Evolutionary conservation across 2,888 invertebrate genomes (phyloP).

Genomic region (Mimachlamys varia): DNA sequence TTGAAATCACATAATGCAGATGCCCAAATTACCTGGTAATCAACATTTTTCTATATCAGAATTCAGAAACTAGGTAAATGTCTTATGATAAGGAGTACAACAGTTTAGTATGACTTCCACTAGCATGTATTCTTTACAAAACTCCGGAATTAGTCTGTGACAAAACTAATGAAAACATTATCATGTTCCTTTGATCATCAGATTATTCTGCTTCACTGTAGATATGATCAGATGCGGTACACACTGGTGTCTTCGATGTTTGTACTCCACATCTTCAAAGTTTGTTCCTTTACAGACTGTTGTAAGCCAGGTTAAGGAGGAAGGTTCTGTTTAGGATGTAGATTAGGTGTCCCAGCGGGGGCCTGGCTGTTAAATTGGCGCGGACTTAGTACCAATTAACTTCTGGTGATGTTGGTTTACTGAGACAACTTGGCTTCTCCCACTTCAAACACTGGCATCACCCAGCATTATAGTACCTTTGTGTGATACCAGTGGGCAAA

Average conservation of each 20-base stretch:
- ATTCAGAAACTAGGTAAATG: too few relatives aligned
- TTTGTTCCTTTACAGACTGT: background rate
- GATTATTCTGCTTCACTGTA: background rate
- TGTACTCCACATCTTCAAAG: background rate
- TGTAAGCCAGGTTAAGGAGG: background rate
- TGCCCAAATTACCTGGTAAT: too few relatives aligned
- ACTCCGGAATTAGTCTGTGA: too few relatives aligned
- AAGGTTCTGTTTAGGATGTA: background rate
- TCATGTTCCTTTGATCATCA: background rate
- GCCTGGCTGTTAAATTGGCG: background rate
- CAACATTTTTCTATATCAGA: too few relatives aligned
- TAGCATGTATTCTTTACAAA: background rate
- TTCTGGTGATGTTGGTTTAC: background rate
- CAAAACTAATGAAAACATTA: too few relatives aligned
- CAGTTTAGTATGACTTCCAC: too few relatives aligned
- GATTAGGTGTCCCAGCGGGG: background rate
- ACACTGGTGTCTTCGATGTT: background rate
- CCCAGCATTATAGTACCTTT: background rate
- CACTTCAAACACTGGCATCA: background rate
- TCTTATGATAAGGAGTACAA: too few relatives aligned
- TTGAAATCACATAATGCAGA: too few relatives aligned
- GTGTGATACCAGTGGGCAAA: background rate
- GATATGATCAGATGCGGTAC: background rate
- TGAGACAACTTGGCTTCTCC: background rate
- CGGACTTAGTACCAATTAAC: background rate